Conservation (phyloP, 2,888 invertebrate genomes). For the Himalopsyche japonica region DNA sequence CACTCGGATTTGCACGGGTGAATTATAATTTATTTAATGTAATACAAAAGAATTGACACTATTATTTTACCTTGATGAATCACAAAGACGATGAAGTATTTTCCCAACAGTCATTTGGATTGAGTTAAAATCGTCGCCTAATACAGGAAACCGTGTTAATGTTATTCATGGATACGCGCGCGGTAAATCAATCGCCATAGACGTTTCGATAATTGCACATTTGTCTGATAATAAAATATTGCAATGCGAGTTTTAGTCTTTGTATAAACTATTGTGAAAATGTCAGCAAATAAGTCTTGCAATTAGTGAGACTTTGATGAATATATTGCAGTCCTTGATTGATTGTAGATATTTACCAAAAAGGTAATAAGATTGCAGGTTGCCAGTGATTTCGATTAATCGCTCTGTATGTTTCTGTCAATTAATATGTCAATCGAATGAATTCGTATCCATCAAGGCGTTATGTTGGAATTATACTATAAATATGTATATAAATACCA, state of each 20-base stretch:
- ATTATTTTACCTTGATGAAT: neutral
- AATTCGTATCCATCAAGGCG: no score
- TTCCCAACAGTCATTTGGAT: neutral
- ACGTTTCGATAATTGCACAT: conserved; percentile 14
- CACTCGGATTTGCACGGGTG: no score
- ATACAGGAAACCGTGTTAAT: conserved; percentile 5
- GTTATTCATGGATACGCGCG: neutral
- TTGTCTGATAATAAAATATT: neutral
- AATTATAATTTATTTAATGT: no score
- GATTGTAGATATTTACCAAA: neutral
- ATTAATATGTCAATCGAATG: neutral
- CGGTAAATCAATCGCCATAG: conserved; percentile 11
- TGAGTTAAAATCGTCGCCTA: neutral
- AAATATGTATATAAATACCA: no score
- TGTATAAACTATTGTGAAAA: neutral
- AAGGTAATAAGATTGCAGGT: neutral
- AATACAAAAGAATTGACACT: no score
- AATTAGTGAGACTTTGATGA: neutral
- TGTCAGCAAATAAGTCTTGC: neutral
- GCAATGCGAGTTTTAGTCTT: neutral
- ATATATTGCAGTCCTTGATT: neutral
- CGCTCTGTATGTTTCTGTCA: neutral
- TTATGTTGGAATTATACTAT: no score
- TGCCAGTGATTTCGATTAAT: neutral
- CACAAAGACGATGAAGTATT: neutral